Conservation (phyloP, 2,797 vertebrate genomes). For the Phyllotis vaccarum region DNA sequence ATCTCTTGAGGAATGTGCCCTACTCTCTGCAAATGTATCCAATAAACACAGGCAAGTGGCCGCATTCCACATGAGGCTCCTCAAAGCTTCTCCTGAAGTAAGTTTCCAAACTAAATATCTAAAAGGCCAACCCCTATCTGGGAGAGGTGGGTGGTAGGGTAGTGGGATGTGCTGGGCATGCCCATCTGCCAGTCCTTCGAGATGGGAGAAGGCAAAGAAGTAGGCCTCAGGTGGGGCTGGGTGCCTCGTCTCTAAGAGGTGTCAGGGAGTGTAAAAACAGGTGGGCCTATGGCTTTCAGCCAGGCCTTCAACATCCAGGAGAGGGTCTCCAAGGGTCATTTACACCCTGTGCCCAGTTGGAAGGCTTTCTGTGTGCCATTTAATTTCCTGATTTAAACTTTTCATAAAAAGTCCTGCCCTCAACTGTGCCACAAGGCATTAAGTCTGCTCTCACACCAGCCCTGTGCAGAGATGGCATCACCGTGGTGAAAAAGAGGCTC, state of each 20-base stretch:
- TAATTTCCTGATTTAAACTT: background rate
- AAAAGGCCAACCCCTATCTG: background rate
- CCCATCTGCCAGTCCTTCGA: background rate
- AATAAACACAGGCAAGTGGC: background rate
- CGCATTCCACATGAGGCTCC: background rate
- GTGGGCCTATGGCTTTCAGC: too few species aligned
- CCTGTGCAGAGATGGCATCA: background rate
- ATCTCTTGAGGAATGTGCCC: background rate
- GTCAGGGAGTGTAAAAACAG: background rate
- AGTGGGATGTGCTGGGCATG: too few species aligned
- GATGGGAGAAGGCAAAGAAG: background rate
- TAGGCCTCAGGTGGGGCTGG: background rate
- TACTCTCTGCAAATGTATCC: background rate
- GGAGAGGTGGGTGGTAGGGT: background rate
- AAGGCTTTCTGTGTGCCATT: background rate
- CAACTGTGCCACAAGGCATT: background rate
- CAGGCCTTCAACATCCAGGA: fast-evolving
- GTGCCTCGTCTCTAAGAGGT: background rate
- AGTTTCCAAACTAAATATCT: constrained; percentile 14
- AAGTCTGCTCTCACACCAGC: background rate
- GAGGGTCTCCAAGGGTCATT: background rate
- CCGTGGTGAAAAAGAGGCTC: background rate
- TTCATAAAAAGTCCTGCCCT: background rate
- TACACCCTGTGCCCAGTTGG: background rate
- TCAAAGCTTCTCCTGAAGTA: background rate